phyloP scores from a whole-genome alignment of 2,797 vertebrate species.

The Hydrophis major region DNA sequence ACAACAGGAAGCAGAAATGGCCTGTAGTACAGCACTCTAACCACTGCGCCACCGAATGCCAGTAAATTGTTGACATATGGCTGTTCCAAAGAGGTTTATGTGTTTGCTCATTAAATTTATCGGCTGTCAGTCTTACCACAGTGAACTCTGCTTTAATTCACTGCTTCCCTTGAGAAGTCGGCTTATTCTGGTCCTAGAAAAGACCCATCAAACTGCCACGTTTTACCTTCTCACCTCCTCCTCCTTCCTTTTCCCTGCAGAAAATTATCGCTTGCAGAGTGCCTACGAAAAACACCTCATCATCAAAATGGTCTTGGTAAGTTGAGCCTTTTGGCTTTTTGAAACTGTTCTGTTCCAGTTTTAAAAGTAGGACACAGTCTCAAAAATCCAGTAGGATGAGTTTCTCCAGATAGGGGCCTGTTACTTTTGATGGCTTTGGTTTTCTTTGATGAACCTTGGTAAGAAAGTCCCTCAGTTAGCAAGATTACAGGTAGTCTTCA shows the following conservation, averaged over 20 bases:
- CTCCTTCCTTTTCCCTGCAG: slow-evolving; percentile 64
- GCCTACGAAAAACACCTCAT: slow-evolving; percentile 98
- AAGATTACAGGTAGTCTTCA: neutral
- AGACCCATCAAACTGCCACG: too few relatives aligned
- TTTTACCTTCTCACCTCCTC: neutral
- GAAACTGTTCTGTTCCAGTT: neutral
- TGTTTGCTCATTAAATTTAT: neutral
- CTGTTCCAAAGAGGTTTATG: neutral
- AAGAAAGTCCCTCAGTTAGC: neutral
- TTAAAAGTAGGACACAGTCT: neutral
- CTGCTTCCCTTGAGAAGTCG: neutral
- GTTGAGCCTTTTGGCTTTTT: slow-evolving; percentile 49
- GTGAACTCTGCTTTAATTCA: neutral
- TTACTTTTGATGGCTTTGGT: neutral
- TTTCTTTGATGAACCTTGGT: neutral
- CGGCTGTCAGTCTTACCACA: neutral
- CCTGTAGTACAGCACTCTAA: too few relatives aligned
- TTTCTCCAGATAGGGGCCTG: neutral
- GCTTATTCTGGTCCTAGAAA: neutral
- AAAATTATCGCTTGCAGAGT: slow-evolving; percentile 98
- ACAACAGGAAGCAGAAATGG: too few relatives aligned
- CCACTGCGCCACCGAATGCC: too few relatives aligned
- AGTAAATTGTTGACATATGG: neutral
- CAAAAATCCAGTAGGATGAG: neutral
- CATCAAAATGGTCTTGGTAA: slow-evolving; percentile 98